Base-by-base conservation (phyloP, 1,140 invertebrate species). In the Drosophila guanche region DNA sequence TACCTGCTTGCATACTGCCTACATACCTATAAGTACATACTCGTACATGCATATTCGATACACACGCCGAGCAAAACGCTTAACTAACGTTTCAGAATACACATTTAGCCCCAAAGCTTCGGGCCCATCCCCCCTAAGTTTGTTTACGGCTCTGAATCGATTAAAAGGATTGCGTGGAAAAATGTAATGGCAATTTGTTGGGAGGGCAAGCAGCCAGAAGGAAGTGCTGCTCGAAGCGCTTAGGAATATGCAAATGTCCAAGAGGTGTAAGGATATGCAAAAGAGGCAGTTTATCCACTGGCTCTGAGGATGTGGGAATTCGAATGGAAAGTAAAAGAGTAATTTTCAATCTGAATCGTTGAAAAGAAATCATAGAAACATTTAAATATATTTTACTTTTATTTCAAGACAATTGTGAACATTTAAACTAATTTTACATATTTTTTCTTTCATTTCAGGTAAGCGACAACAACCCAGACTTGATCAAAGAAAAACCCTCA, bases 101-200 rank as follows among this genome's bases (percentile, higher is more conserved):
- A 63, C 42, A 27, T 50, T 29, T 29, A 41, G 29, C 25, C 22
- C 27, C 41, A 27, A 37, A 27, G 50, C 40, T 40, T 20, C 10
- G 20, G 27, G 5, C 16, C 37, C 5, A 12, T 23, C 16, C 48
- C 10, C 7, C 22, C 55, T 50, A 29, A 20, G 40, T 63, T 37
- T 52, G 29, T 61, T 73, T 41, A 68, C 56, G 52, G 6, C 53
- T 12, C 10, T 84, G 50, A 78, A 84, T 74, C 74, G 63, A 79
- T 83, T 79, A 79, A 78, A 74, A 65, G 63, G 59, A 75, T 74
- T 78, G 79, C 78, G 55, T 73, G 69, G 57, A 78, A 55, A 83
- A 69, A 74, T 83, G 83, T 54, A 78, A 78, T 83, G 69, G 54
- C 79, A 78, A 70, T 54, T 73, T 74, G 59, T 63, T 10, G 42